Conservation (phyloP, 2,797 vertebrate genomes). For the Crypturellus tataupa region DNA sequence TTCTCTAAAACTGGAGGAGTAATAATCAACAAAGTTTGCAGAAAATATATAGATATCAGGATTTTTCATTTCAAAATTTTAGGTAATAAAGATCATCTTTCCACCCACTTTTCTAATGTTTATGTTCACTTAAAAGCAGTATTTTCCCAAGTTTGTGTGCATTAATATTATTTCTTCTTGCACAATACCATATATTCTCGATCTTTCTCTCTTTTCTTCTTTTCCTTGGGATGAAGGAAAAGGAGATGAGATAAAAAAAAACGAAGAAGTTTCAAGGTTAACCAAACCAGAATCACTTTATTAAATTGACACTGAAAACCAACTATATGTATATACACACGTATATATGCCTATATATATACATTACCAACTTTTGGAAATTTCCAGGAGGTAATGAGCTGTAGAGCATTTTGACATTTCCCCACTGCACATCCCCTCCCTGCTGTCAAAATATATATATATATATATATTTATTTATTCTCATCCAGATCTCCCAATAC, state of each 20-base stretch:
- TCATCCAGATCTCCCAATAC: not conserved
- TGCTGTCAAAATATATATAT: no score
- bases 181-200: not conserved
- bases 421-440: not conserved
- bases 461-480: no score
- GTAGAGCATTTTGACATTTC: not conserved
- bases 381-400: not conserved
- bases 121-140: not conserved
- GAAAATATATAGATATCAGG: not conserved
- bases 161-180: not conserved
- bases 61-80: not conserved
- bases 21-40: not conserved
- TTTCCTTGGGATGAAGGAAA: not conserved
- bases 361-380: not conserved
- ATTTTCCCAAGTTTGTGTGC: not conserved
- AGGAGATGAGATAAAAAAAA: not conserved
- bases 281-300: not conserved
- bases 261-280: not conserved
- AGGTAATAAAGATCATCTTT: not conserved
- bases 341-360: no score
- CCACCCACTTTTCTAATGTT: not conserved
- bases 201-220: not conserved
- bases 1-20: not conserved
- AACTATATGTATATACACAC: no score
- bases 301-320: not conserved